Percentiles rank a stretch among this genome's conserved stretches.
These are phyloP conservation scores for Pseudolaguvia tuberculata DNA, from an alignment of 2,113 vertebrate genomes.

Conservation along the genomic window DNA sequence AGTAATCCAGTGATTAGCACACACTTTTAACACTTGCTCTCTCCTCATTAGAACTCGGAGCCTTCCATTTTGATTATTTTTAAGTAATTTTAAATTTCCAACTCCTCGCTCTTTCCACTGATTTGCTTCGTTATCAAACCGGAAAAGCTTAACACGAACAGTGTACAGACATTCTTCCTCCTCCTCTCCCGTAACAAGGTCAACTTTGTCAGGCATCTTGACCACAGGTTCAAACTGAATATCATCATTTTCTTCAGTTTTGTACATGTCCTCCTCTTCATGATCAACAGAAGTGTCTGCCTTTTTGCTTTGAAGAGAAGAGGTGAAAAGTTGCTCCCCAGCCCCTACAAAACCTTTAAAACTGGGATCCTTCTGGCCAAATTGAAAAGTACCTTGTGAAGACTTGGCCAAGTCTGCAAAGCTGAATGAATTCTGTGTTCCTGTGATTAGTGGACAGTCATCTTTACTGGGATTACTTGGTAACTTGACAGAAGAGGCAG, in stretches of 20 bases:
- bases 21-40: conserved; percentile 96
- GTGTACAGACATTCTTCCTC: conserved; percentile 88
- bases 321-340: conserved; percentile 81
- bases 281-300: conserved; percentile 64
- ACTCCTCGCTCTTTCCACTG: conserved; percentile 98
- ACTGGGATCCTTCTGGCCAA: conserved; percentile 78
- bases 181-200: conserved; percentile 93
- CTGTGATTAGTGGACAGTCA: conserved; percentile 73
- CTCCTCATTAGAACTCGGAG: conserved; percentile 91
- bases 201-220: conserved; percentile 93
- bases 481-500: conserved; percentile 2
- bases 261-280: conserved; percentile 86
- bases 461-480: conserved; percentile 39
- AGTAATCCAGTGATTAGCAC: conserved; percentile 97
- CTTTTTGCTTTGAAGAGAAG: conserved; percentile 60
- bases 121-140: conserved; percentile 83
- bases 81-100: conserved; percentile 88
- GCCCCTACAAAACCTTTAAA: conserved; percentile 85
- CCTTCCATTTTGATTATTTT: conserved; percentile 84
- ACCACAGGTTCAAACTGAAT: conserved; percentile 97
- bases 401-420: conserved; percentile 88
- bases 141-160: conserved; percentile 89
- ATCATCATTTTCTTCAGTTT: conserved; percentile 90
- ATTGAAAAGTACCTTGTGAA: conserved; percentile 75
- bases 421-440: conserved; percentile 68